These are phyloP conservation scores for Cosmopolites sordidus DNA, from an alignment of 2,888 invertebrate species.

Conservation along the genomic window DNA sequence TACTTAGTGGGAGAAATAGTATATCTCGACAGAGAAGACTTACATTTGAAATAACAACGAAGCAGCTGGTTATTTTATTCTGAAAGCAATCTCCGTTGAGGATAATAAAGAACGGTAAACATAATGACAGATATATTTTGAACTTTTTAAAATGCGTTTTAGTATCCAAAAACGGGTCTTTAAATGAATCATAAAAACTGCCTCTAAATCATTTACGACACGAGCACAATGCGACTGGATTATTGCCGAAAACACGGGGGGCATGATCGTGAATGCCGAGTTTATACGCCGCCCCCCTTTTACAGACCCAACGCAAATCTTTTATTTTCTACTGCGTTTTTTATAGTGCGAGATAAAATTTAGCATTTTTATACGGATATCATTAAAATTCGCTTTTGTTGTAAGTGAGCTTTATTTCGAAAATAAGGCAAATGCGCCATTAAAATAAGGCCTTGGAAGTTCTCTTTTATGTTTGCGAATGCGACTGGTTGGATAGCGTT, in stretches of 20 bases:
- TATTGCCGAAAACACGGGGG: slow-evolving; percentile 11
- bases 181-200: slow-evolving; percentile 1
- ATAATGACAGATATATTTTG: too few species aligned
- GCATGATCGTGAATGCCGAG: slow-evolving; percentile 5
- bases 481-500: slow-evolving; percentile 15
- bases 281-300: slow-evolving; percentile 15
- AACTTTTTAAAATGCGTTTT: not conserved
- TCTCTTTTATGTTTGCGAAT: slow-evolving; percentile 31
- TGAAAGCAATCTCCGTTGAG: too few species aligned
- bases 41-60: too few species aligned
- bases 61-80: too few species aligned
- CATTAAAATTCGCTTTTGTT: slow-evolving; percentile 33
- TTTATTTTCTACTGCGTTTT: slow-evolving; percentile 31
- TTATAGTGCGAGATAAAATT: slow-evolving; percentile 35
- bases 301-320: slow-evolving; percentile 27
- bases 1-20: too few species aligned
- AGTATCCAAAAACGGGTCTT: not conserved
- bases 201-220: slow-evolving; percentile 6
- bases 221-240: slow-evolving; percentile 9
- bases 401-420: slow-evolving; percentile 30
- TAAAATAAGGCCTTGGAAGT: slow-evolving; percentile 28
- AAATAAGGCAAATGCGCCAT: slow-evolving; percentile 29
- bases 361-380: slow-evolving; percentile 31
- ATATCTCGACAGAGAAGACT: too few species aligned
- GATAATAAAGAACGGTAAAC: too few species aligned